Evolutionary conservation across 2,113 vertebrate species (phyloP).

Genomic region (Sprattus sprattus): DNA sequence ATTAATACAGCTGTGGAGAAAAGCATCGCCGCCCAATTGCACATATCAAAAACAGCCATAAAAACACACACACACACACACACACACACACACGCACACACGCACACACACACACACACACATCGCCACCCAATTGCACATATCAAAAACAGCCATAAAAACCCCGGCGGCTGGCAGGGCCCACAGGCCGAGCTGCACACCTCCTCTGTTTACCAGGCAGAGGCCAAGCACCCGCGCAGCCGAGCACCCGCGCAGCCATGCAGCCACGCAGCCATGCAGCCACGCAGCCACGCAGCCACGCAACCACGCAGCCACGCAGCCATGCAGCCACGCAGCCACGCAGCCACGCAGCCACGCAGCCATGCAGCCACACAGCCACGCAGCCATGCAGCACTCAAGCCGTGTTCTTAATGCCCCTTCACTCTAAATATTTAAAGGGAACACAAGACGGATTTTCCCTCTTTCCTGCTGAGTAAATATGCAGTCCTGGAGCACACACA

Average conservation of each 20-base stretch:
- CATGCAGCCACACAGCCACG: not conserved
- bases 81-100: too few species aligned
- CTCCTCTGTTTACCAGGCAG: not conserved
- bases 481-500: not conserved
- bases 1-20: constrained; percentile 6
- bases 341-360: not conserved
- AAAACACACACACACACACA: too few species aligned
- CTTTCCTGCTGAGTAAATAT: not conserved
- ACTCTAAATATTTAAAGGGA: constrained; percentile 15
- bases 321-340: not conserved
- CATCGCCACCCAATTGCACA: too few species aligned
- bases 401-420: not conserved
- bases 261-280: too few species aligned
- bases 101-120: too few species aligned
- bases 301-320: not conserved
- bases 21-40: not conserved
- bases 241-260: not conserved
- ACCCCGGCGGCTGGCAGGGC: not conserved
- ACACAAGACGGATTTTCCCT: not conserved
- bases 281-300: not conserved
- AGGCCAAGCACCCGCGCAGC: not conserved
- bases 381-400: not conserved
- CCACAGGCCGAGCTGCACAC: not conserved
- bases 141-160: constrained; percentile 13
- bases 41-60: constrained; percentile 11